These are phyloP conservation scores for Metaphire vulgaris DNA, from an alignment of 1,140 invertebrate species.

Conservation along the genomic window DNA sequence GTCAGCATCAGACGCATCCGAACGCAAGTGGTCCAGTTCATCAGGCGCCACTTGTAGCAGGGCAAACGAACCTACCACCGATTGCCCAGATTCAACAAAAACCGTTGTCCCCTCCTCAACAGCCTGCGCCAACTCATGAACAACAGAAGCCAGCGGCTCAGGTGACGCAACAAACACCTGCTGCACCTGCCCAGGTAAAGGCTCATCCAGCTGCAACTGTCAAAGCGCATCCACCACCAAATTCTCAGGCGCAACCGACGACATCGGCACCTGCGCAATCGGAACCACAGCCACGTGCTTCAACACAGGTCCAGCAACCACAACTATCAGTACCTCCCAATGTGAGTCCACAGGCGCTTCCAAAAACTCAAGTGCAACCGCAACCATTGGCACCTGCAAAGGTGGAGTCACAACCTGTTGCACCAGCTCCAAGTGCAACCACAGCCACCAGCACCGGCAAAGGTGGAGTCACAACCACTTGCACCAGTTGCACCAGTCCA, in stretches of 20 bases:
- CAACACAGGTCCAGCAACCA: no score
- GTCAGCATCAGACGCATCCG: no score
- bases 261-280: background rate
- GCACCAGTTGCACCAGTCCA: no score
- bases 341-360: background rate
- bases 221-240: background rate
- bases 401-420: no score
- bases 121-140: background rate
- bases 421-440: no score
- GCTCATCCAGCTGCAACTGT: background rate
- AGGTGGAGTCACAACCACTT: no score
- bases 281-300: background rate
- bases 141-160: background rate
- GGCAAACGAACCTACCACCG: background rate
- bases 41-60: no score
- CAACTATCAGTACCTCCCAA: no score
- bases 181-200: background rate
- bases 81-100: background rate
- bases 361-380: background rate
- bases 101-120: background rate
- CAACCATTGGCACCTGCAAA: no score
- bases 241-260: background rate
- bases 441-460: no score
- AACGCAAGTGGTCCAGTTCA: no score
- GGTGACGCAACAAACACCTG: background rate